Conservation (phyloP, 2,797 vertebrate genomes). For the Neomorphus geoffroyi region DNA sequence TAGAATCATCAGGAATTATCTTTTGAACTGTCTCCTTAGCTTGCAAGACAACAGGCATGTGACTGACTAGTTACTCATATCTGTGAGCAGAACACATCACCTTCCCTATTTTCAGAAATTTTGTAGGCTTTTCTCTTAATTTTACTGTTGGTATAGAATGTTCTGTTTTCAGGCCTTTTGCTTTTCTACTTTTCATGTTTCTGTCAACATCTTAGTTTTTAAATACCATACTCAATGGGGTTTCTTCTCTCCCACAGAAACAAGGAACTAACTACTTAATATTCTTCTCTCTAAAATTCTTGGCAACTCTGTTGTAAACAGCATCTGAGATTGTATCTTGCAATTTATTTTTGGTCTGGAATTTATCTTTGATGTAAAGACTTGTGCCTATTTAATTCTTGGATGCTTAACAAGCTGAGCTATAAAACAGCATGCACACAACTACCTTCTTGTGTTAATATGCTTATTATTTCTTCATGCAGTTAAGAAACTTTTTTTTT, state of each 20-base stretch:
- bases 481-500: background rate
- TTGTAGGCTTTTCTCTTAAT: background rate
- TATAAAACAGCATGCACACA: background rate
- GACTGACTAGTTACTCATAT: background rate
- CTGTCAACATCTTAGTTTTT: background rate
- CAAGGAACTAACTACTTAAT: background rate
- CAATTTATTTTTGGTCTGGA: background rate
- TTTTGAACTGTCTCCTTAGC: constrained; percentile 7
- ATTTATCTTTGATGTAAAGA: background rate
- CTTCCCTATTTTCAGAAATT: constrained; percentile 3
- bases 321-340: background rate
- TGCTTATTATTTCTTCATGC: background rate
- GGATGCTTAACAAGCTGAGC: background rate
- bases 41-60: background rate
- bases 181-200: background rate
- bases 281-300: background rate
- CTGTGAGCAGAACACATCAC: background rate
- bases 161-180: background rate
- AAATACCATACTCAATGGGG: background rate
- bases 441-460: background rate
- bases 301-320: background rate
- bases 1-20: background rate
- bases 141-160: background rate
- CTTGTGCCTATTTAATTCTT: background rate
- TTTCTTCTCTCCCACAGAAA: constrained; percentile 5